Evolutionary conservation across 2,888 invertebrate genomes (phyloP).

Genomic region (Drosophila diplacantha): DNA sequence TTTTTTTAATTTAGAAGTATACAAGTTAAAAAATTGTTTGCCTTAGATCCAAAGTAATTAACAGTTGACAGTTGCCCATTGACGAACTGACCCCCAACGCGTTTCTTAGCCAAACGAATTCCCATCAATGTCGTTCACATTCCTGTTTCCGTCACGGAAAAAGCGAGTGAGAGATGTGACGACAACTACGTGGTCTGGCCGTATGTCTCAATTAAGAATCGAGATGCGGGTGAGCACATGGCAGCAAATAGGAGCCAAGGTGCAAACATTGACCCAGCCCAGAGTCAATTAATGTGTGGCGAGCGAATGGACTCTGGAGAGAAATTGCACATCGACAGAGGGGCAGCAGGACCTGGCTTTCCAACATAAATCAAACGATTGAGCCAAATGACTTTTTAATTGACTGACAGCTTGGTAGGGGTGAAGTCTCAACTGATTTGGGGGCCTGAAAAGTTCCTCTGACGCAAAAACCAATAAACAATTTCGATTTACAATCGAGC

Average conservation of each 20-base stretch:
- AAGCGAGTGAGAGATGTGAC: slow-evolving; percentile 10
- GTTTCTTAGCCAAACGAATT: background rate
- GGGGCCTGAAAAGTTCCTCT: slow-evolving; percentile 17
- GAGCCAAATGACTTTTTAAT: slow-evolving; percentile 48
- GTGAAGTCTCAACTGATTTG: slow-evolving; percentile 24
- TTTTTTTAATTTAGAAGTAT: background rate
- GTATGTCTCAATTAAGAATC: slow-evolving; percentile 40
- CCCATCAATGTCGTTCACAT: slow-evolving; percentile 7
- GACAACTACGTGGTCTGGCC: background rate
- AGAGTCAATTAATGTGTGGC: slow-evolving; percentile 57
- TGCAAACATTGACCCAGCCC: slow-evolving; percentile 43
- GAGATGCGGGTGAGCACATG: slow-evolving; percentile 11
- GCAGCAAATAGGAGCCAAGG: slow-evolving; percentile 35
- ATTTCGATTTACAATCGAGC: slow-evolving; percentile 38
- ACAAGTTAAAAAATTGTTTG: background rate
- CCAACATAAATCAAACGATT: slow-evolving; percentile 55
- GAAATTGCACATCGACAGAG: background rate
- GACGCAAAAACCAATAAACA: slow-evolving; percentile 36
- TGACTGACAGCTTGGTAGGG: slow-evolving; percentile 44
- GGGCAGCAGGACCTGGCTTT: slow-evolving; percentile 6
- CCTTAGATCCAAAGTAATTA: slow-evolving; percentile 1
- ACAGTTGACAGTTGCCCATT: slow-evolving; percentile 13
- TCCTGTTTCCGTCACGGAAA: slow-evolving; percentile 21
- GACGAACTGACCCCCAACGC: slow-evolving; percentile 18
- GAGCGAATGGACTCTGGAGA: slow-evolving; percentile 7